Conservation (phyloP, 2,888 invertebrate species). For the Myopa tessellatipennis region DNA sequence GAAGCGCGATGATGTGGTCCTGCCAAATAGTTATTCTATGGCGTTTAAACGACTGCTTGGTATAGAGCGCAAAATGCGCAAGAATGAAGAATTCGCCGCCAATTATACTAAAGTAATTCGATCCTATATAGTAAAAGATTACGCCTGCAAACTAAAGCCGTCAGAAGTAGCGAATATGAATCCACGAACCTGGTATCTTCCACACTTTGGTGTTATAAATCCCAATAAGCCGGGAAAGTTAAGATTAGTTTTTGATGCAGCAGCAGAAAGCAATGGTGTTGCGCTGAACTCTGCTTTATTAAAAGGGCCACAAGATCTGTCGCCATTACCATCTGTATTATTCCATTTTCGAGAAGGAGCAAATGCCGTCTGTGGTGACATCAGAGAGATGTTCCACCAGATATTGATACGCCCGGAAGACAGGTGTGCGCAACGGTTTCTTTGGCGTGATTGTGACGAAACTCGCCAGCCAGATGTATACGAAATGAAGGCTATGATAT, state of each 20-base stretch:
- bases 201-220: conserved; percentile 50
- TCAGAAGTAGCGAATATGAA: background rate
- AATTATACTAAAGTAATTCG: conserved; percentile 37
- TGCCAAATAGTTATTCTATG: conserved; percentile 42
- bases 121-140: conserved; percentile 34
- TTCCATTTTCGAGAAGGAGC: too few relatives aligned
- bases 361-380: too few relatives aligned
- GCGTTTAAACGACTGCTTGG: conserved; percentile 38
- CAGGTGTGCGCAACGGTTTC: too few relatives aligned
- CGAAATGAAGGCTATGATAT: too few relatives aligned
- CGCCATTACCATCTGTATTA: too few relatives aligned
- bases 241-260: background rate
- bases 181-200: conserved; percentile 52
- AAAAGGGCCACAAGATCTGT: too few relatives aligned
- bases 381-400: too few relatives aligned
- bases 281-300: too few relatives aligned
- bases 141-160: conserved; percentile 12
- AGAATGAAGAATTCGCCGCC: conserved; percentile 29
- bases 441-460: too few relatives aligned
- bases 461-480: too few relatives aligned
- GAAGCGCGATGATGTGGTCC: conserved; percentile 38
- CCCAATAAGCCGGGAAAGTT: background rate
- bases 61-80: conserved; percentile 40
- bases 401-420: too few relatives aligned
- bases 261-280: too few relatives aligned